Conservation (phyloP, 2,113 vertebrate genomes). For the Verasper variegatus region DNA sequence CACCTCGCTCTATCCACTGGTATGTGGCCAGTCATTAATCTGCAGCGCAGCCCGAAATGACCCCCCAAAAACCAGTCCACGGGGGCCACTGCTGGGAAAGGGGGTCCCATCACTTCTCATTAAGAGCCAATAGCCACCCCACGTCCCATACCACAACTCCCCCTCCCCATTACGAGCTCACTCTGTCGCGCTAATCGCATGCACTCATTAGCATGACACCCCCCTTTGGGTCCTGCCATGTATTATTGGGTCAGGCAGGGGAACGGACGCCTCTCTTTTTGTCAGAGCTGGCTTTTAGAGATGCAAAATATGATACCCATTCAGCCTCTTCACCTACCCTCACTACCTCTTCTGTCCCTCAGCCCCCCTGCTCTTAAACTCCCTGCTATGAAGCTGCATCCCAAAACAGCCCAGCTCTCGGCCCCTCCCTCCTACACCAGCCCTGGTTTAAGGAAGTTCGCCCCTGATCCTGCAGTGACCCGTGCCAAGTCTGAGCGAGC, state of each 20-base stretch:
- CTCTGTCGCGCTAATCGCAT: slow-evolving; percentile 71
- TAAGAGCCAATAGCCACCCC: slow-evolving; percentile 55
- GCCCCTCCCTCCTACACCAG: slow-evolving; percentile 14
- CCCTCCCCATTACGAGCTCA: slow-evolving; percentile 37
- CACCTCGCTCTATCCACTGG: slow-evolving; percentile 60
- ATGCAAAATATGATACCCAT: slow-evolving; percentile 76
- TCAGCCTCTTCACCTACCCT: slow-evolving; percentile 38
- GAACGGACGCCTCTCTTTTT: slow-evolving; percentile 75
- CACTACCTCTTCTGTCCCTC: slow-evolving; percentile 16
- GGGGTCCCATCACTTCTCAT: slow-evolving; percentile 64
- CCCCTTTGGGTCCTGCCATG: slow-evolving; percentile 63
- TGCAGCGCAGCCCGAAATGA: slow-evolving; percentile 66
- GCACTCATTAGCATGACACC: slow-evolving; percentile 81
- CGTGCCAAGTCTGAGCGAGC: slow-evolving; percentile 54
- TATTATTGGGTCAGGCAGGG: slow-evolving; percentile 71
- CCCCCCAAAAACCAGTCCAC: slow-evolving; percentile 56
- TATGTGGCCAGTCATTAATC: slow-evolving; percentile 82
- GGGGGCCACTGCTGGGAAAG: slow-evolving; percentile 68
- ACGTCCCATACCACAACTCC: not conserved
- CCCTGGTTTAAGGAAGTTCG: slow-evolving; percentile 41
- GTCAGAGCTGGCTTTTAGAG: slow-evolving; percentile 72
- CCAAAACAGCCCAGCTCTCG: slow-evolving; percentile 33
- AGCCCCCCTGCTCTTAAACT: not conserved
- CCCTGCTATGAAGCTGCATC: slow-evolving; percentile 36
- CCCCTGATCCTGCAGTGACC: slow-evolving; percentile 42